These are phyloP conservation scores for Polietes domitor DNA, from an alignment of 2,888 invertebrate genomes.

Conservation along the genomic window DNA sequence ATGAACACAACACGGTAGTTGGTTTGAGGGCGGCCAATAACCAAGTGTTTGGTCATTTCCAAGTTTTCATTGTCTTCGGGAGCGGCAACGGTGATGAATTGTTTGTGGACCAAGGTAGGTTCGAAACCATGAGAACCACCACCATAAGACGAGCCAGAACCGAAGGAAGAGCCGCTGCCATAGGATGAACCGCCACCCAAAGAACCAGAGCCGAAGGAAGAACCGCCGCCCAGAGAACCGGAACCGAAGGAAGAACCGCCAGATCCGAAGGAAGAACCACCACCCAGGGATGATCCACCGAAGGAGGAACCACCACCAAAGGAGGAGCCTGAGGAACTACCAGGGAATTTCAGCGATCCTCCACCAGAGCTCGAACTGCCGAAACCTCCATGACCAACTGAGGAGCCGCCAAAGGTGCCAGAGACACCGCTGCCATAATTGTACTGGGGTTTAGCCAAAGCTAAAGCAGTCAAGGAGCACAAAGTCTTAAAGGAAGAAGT, in stretches of 20 bases:
- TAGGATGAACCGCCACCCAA: slow-evolving; percentile 10
- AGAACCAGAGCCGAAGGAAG: slow-evolving; percentile 17
- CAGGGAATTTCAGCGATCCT: not conserved
- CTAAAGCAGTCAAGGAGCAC: slow-evolving; percentile 70
- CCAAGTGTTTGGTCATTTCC: slow-evolving; percentile 75
- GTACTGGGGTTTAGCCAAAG: slow-evolving; percentile 75
- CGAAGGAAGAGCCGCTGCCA: slow-evolving; percentile 69
- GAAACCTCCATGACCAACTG: slow-evolving; percentile 66
- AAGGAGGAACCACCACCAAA: not conserved
- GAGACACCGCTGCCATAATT: slow-evolving; percentile 75
- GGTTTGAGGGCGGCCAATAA: slow-evolving; percentile 78
- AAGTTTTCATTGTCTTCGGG: slow-evolving; percentile 77
- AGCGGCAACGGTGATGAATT: slow-evolving; percentile 78
- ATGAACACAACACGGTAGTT: slow-evolving; percentile 79
- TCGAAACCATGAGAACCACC: slow-evolving; percentile 68
- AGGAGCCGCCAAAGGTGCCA: slow-evolving; percentile 42
- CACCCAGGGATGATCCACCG: slow-evolving; percentile 59
- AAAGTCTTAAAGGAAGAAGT: slow-evolving; percentile 68
- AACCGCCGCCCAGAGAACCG: slow-evolving; percentile 2
- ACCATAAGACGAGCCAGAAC: slow-evolving; percentile 66
- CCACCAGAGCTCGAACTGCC: slow-evolving; percentile 18
- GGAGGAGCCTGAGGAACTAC: not conserved
- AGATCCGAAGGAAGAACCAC: slow-evolving; percentile 51
- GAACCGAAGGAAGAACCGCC: slow-evolving; percentile 56
- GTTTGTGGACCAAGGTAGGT: slow-evolving; percentile 75